These are phyloP conservation scores for Delphinapterus leucas DNA, from an alignment of 2,113 vertebrate species.

Conservation along the genomic window DNA sequence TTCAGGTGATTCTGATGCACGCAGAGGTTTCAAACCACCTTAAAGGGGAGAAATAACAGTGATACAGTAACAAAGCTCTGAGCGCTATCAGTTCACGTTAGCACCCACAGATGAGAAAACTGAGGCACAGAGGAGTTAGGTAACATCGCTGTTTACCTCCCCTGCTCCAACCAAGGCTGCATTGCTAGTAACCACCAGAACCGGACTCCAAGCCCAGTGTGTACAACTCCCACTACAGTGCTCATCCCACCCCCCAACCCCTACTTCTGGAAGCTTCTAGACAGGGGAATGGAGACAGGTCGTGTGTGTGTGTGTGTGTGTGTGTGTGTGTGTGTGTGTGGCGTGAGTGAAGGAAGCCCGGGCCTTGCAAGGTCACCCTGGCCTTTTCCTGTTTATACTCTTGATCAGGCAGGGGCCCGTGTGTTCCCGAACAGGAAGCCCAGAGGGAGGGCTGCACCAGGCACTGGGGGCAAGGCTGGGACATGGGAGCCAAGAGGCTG, in stretches of 20 bases:
- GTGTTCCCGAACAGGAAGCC: not conserved
- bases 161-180: not conserved
- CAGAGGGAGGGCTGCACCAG: not conserved
- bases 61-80: not conserved
- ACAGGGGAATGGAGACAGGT: not conserved
- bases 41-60: not conserved
- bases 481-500: accelerated
- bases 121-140: not conserved
- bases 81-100: accelerated
- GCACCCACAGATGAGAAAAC: not conserved
- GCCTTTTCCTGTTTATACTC: not conserved
- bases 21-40: not conserved
- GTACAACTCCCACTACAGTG: not conserved
- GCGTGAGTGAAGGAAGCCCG: not conserved
- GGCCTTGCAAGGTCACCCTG: not conserved
- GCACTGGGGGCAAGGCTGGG: not conserved
- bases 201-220: not conserved
- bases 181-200: not conserved
- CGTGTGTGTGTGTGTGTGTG: not conserved
- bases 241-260: not conserved
- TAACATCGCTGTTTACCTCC: accelerated
- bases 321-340: not conserved
- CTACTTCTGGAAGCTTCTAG: not conserved
- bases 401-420: not conserved
- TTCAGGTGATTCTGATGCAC: accelerated